These are phyloP conservation scores for Gallinago solitaria DNA, from an alignment of 2,797 vertebrate species.

Conservation along the genomic window DNA sequence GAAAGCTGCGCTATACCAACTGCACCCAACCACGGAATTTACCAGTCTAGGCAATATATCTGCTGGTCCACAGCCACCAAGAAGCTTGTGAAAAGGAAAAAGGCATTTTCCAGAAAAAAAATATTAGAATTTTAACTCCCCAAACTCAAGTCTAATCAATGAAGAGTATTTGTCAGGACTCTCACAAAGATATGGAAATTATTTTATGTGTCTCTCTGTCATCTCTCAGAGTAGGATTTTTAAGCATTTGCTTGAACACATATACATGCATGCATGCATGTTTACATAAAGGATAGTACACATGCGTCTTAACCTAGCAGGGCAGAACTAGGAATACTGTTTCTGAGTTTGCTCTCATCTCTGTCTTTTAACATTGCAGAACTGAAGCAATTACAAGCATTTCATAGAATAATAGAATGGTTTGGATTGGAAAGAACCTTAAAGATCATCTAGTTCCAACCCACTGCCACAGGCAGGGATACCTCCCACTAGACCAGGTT, in stretches of 20 bases:
- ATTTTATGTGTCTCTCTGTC: not conserved
- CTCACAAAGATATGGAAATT: not conserved
- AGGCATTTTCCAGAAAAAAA: not conserved
- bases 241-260: not conserved
- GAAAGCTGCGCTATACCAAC: not conserved
- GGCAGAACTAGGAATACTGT: not conserved
- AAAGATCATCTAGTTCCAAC: not conserved
- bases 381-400: not conserved
- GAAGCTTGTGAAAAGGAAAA: not conserved
- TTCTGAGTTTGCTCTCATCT: not conserved
- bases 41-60: not conserved
- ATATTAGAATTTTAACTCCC: not conserved
- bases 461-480: not conserved
- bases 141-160: not conserved
- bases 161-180: not conserved
- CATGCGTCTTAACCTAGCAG: not conserved
- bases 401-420: not conserved
- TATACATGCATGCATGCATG: rapidly evolving
- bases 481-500: not conserved
- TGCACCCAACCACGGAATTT: not conserved
- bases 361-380: not conserved
- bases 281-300: not conserved
- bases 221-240: not conserved
- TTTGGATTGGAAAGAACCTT: not conserved
- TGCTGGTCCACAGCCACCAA: not conserved